Evolutionary conservation across 2,797 vertebrate genomes (phyloP).

Genomic region (Sylvia borin): DNA sequence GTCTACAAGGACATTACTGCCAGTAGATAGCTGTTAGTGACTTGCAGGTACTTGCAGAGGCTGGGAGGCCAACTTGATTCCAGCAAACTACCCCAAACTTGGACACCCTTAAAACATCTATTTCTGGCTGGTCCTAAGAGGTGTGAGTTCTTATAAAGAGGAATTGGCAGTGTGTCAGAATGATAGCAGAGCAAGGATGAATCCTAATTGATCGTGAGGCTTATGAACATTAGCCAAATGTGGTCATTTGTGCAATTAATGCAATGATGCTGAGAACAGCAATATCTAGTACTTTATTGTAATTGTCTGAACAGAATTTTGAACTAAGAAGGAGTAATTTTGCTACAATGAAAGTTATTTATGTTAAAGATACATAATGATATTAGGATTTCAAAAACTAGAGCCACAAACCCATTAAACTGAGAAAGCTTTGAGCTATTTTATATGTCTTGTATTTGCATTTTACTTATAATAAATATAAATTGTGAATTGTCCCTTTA

Average conservation of each 20-base stretch:
- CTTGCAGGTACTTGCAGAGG: not conserved
- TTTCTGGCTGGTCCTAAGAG: not conserved
- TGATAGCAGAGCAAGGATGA: not conserved
- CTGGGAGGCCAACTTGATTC: not conserved
- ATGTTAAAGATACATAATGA: slow-evolving; percentile 32
- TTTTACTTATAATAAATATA: slow-evolving; percentile 32
- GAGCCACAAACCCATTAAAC: slow-evolving; percentile 8
- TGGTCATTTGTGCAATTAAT: slow-evolving; percentile 41
- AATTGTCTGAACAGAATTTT: slow-evolving; percentile 27
- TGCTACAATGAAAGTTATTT: slow-evolving; percentile 10
- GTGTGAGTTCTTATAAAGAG: not conserved
- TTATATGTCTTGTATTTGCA: not conserved
- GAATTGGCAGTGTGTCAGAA: not conserved
- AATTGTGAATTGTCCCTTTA: not conserved
- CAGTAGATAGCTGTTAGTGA: not conserved
- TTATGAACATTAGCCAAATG: slow-evolving; percentile 33
- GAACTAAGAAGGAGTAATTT: slow-evolving; percentile 23
- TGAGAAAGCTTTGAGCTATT: slow-evolving; percentile 27
- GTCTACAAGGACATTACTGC: not conserved
- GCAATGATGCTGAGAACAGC: slow-evolving; percentile 56
- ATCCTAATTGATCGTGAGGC: slow-evolving; percentile 33
- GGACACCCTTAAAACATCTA: not conserved
- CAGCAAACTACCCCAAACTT: not conserved
- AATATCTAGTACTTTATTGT: slow-evolving; percentile 40
- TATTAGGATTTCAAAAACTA: slow-evolving; percentile 17